phyloP scores from a whole-genome alignment of 2,113 vertebrate genomes.

The Myrmophylax atrothorax region DNA sequence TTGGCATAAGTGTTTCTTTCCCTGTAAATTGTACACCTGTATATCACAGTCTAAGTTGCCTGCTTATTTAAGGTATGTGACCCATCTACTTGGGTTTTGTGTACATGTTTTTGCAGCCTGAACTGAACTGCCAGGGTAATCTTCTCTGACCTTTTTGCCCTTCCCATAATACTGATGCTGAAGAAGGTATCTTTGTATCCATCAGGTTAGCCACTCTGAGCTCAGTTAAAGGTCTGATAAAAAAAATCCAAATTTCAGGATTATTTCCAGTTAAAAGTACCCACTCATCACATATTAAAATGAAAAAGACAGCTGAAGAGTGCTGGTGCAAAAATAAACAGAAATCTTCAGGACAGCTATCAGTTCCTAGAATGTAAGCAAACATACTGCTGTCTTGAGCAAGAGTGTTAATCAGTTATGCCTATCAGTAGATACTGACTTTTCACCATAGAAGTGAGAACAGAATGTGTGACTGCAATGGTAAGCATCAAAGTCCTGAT shows the following conservation, averaged over 20 bases:
- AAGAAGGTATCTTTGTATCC: neutral
- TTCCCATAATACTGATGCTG: neutral
- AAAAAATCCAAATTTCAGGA: neutral
- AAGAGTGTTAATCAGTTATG: neutral
- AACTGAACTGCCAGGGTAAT: neutral
- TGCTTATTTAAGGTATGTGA: neutral
- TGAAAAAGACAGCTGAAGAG: neutral
- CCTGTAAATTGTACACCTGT: conserved; percentile 40
- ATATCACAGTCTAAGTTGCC: neutral
- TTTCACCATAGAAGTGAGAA: neutral
- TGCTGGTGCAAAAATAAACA: neutral
- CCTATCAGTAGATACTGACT: neutral
- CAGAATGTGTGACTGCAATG: neutral
- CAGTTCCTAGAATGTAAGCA: neutral
- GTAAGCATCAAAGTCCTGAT: neutral
- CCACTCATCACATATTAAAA: neutral
- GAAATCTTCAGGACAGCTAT: neutral
- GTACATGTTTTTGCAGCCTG: neutral
- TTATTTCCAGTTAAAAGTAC: neutral
- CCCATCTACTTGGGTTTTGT: neutral
- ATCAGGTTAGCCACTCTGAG: neutral
- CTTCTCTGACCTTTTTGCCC: neutral
- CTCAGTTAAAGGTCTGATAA: neutral
- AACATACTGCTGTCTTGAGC: neutral
- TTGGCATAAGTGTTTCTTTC: conserved; percentile 27